phyloP scores from a whole-genome alignment of 2,113 vertebrate genomes.

The Aepyceros melampus region DNA sequence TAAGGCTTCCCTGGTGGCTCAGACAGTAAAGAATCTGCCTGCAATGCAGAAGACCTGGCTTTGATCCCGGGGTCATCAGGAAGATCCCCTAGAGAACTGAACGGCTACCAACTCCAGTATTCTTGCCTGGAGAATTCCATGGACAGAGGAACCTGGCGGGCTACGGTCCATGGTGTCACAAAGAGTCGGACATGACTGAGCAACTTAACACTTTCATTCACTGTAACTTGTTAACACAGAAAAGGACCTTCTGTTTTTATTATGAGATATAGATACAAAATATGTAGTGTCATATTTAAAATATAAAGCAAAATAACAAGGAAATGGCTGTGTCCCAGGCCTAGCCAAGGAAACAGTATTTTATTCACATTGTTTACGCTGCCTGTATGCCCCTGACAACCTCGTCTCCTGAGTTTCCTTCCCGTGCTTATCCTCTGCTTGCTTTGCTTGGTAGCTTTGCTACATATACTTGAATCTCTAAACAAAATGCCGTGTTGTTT shows the following conservation, averaged over 20 bases:
- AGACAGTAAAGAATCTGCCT: not conserved
- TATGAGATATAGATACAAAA: not conserved
- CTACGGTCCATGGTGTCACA: not conserved
- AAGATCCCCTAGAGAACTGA: not conserved
- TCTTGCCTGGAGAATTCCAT: not conserved
- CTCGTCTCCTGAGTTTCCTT: too few species aligned
- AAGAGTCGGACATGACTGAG: not conserved
- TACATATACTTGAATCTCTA: not conserved
- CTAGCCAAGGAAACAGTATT: not conserved
- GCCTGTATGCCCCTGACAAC: accelerated
- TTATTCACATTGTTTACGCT: not conserved
- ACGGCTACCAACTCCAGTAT: not conserved
- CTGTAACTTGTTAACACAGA: not conserved
- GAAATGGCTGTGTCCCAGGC: not conserved
- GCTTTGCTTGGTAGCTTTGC: not conserved
- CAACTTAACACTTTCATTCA: not conserved
- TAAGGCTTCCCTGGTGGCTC: not conserved
- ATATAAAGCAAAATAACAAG: not conserved
- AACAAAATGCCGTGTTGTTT: not conserved
- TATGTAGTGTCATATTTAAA: not conserved
- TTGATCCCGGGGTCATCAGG: not conserved
- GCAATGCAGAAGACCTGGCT: not conserved
- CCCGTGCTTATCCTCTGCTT: not conserved
- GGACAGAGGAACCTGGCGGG: not conserved
- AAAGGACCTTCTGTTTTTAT: constrained; percentile 17